A percentile compares a stretch with the other conserved stretches of the same genome.
phyloP scores from a whole-genome alignment of 2,888 invertebrate species.

The Lamellibrachia columna region DNA sequence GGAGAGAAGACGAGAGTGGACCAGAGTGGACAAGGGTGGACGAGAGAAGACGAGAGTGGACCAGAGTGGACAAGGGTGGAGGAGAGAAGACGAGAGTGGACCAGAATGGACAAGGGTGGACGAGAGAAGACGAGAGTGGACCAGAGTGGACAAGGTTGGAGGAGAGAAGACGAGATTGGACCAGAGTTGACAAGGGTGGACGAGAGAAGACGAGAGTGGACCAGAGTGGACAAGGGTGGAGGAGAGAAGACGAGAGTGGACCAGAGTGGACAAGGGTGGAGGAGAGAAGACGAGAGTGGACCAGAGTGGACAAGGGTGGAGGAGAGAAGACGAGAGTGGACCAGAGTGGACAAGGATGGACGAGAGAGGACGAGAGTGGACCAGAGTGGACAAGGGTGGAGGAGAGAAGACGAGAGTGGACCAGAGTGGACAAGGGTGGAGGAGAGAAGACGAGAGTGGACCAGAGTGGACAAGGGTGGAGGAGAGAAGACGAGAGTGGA shows the following conservation, averaged over 20 bases:
- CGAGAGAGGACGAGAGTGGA: not conserved
- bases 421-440: not conserved
- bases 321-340: not conserved
- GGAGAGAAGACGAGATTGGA: not conserved
- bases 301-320: not conserved
- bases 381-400: not conserved
- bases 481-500: not conserved
- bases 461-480: not conserved
- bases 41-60: not conserved
- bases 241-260: not conserved
- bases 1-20: too few species aligned
- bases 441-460: not conserved
- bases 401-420: not conserved
- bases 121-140: not conserved
- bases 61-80: not conserved
- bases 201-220: not conserved
- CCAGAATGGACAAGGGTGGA: not conserved
- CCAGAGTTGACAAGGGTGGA: not conserved
- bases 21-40: too few species aligned
- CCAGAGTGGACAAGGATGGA: not conserved
- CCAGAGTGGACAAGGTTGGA: not conserved
- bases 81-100: not conserved
- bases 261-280: not conserved
- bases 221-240: not conserved
- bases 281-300: not conserved